Conservation (phyloP, 2,797 vertebrate genomes). For the Pipistrellus pygmaeus region DNA sequence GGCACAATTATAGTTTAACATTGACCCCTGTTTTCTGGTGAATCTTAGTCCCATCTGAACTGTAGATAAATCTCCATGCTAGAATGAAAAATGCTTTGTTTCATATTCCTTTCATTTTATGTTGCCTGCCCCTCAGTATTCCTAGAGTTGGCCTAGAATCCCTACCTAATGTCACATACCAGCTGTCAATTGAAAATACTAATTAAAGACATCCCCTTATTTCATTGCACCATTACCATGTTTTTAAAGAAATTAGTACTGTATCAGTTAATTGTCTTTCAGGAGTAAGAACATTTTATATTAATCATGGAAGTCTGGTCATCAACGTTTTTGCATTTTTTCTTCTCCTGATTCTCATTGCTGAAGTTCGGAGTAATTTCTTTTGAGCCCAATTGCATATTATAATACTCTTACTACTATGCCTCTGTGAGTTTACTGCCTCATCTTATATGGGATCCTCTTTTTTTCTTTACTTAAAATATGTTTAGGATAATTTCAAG, state of each 20-base stretch:
- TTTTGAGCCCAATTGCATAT: neutral
- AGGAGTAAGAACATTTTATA: neutral
- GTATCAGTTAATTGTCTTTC: constrained; percentile 20
- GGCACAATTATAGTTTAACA: neutral
- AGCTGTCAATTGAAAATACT: neutral
- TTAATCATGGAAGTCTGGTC: neutral
- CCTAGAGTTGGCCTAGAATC: neutral
- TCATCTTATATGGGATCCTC: neutral
- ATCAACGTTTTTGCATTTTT: constrained; percentile 38
- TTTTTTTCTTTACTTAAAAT: neutral
- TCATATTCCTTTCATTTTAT: neutral
- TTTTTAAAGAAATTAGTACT: constrained; percentile 18
- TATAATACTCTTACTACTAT: neutral
- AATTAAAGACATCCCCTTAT: neutral
- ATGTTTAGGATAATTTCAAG: neutral
- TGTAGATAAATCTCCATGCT: neutral
- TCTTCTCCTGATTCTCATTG: neutral
- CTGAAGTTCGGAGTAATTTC: constrained; percentile 11
- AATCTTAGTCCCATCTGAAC: constrained; percentile 9
- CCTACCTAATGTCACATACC: neutral
- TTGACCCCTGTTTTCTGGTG: neutral
- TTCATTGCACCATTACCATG: neutral
- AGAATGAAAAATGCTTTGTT: neutral
- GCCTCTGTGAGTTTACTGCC: neutral
- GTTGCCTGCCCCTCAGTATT: neutral